A percentile compares a stretch with the other conserved stretches of the same genome.
phyloP scores from a whole-genome alignment of 2,888 invertebrate genomes.

The Horisme vitalbata region DNA sequence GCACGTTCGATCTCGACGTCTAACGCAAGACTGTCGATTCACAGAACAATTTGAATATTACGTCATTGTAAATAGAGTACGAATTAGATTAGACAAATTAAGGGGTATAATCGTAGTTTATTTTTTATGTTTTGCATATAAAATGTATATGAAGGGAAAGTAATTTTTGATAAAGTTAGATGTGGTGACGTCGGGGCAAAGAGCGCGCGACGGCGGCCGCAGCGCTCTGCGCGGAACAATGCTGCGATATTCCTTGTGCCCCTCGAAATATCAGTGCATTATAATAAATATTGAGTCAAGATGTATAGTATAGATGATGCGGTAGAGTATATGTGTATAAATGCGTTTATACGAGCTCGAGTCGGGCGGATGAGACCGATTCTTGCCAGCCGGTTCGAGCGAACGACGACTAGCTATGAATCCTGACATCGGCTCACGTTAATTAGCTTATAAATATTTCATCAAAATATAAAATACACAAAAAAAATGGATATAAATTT shows the following conservation, averaged over 20 bases:
- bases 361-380: constrained; percentile 55
- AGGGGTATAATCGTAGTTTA: constrained; percentile 74
- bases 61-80: constrained; percentile 78
- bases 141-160: constrained; percentile 55
- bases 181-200: constrained; percentile 38
- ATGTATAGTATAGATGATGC: constrained; percentile 62
- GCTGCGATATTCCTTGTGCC: constrained; percentile 81
- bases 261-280: constrained; percentile 79
- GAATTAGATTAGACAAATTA: constrained; percentile 74
- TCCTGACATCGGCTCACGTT: constrained; percentile 83
- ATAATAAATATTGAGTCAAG: constrained; percentile 65
- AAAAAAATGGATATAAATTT: constrained; percentile 83
- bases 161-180: constrained; percentile 39
- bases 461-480: constrained; percentile 83
- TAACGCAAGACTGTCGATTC: constrained; percentile 62
- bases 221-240: constrained; percentile 60
- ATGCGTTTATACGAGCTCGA: constrained; percentile 76
- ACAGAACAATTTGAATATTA: constrained; percentile 76
- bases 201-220: constrained; percentile 51
- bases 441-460: constrained; percentile 83
- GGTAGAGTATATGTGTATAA: constrained; percentile 77
- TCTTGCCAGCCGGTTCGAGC: constrained; percentile 76
- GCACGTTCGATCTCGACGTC: constrained; percentile 51
- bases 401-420: constrained; percentile 83
- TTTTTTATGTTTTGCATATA: constrained; percentile 63